Evolutionary conservation across 2,113 vertebrate species (phyloP), one percentile per base, ranked within the genome.

Genomic region (Theristicus caerulescens): DNA sequence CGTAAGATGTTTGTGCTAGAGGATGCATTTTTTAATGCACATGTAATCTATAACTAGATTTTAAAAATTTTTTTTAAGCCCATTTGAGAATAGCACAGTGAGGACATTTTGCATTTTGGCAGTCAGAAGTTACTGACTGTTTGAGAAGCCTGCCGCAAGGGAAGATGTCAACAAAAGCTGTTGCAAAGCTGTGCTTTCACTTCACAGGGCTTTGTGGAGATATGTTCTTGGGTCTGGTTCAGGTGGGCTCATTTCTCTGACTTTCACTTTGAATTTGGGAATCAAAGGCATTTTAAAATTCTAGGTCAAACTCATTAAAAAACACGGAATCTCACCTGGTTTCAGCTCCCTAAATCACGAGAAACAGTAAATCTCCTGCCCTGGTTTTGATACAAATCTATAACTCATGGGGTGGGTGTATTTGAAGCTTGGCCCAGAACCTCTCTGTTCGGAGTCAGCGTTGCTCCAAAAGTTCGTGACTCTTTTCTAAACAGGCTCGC

Each of bases 281-380:
- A 96, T 96, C 81, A 94, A 97, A 96, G 88, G 15, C 44, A 49
- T 86, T 88, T 88, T 79, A 58, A 85, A 94, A 79, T 88, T 92
- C 61, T 78, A 34, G 94, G 86, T 94, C 65, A 91, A 93, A 69
- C 69, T 72, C 54, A 69, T 92, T 94, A 67, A 89, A 93, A 89
- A 25, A 57, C 81, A 89, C 25, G 0, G 7, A 79, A 57, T 87
- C 73, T 96, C 88, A 94, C 91, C 94, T 94, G 86, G 49, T 94
- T 91, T 94, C 81, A 82, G 86, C 88, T 79, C 66, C 31, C 66
- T 52, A 76, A 88, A 64, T 74, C 54, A 86, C 0, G 3, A 89
- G 69, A 79, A 94, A 59, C 34, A 32, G 73, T 87, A 84, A 92
- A 83, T 94, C 65, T 86, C 79, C 85, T 52, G 78, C 84, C 82